Evolutionary conservation across 2,113 vertebrate genomes (phyloP), one percentile per base, ranked within the genome.

Genomic region (Picathartes gymnocephalus): DNA sequence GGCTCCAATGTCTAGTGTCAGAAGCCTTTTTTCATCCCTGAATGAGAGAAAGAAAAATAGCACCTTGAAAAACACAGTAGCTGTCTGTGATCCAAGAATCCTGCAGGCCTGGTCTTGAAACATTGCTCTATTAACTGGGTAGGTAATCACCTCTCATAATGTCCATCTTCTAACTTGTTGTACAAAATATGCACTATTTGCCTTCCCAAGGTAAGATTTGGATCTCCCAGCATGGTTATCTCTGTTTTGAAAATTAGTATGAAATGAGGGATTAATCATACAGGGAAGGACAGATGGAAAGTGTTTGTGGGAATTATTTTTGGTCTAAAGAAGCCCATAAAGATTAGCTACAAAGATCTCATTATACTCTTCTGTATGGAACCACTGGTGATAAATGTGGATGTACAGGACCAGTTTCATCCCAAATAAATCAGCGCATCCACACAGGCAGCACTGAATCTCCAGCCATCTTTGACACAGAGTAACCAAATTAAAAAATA

Each of bases 281-380:
- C 33, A 66, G 42, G 47, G 47, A 92, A 88, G 35, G 76, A 77
- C 60, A 88, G 71, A 77, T 68, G 83, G 86, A 77, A 92, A n/a
- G 88, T 95, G 80, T 94, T 95, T 92, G 86, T 81, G 91, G 76
- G 83, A 93, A 94, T 83, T 94, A 90, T 93, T 93, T 97, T 95
- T 93, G 90, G 93, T 82, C 76, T 88, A 62, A 92, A 89, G 78
- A 71, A 92, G 81, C 72, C 92, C 81, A 56, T 77, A 81, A 90
- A 88, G 71, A 88, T 95, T 83, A 87, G 37, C 73, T 90, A 94
- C 88, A 92, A 90, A 83, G 92, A 77, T 86, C 47, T 90, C 58
- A 81, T 71, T 92, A 17, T 93, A 37, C 35, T 71, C 18, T 79
- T 93, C 92, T 94, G 51, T 90, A 33, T 90, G 58, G 76, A 92